Conservation (phyloP, 2,797 vertebrate genomes). For the Gymnodraco acuticeps region DNA sequence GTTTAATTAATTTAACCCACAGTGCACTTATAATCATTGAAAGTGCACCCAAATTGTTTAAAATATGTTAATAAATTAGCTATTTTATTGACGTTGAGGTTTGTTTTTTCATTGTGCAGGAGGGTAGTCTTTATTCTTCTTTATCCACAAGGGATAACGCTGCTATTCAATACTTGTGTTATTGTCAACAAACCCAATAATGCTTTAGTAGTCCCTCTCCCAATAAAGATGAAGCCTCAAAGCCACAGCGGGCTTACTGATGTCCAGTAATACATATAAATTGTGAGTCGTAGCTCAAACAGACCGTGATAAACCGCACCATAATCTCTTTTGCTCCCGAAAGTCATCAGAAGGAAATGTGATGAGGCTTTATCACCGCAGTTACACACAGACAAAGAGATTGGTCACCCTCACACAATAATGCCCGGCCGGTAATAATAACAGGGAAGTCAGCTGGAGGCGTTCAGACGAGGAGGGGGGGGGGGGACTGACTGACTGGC, state of each 20-base stretch:
- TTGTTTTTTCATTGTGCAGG: background rate
- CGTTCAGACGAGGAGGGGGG: constrained; percentile 52
- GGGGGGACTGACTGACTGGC: constrained; percentile 37
- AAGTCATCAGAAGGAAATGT: constrained; percentile 33
- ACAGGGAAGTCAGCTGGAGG: constrained; percentile 59
- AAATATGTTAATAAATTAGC: constrained; percentile 5
- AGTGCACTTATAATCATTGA: constrained; percentile 22
- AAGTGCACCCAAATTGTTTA: background rate
- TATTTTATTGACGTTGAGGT: background rate
- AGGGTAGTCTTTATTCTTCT: background rate
- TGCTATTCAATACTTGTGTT: background rate
- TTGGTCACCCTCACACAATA: constrained; percentile 57
- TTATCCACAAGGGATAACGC: background rate
- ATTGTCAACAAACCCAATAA: background rate
- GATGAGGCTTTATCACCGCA: constrained; percentile 25
- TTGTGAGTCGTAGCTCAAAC: background rate
- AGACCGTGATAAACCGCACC: constrained; percentile 6
- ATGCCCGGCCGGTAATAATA: constrained; percentile 55
- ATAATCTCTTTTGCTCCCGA: constrained; percentile 18
- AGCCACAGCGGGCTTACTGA: constrained; percentile 1
- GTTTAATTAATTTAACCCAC: constrained; percentile 33
- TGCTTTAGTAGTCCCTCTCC: background rate
- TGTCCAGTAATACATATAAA: constrained; percentile 23
- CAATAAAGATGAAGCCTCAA: background rate
- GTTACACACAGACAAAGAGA: constrained; percentile 34